Conservation (phyloP, 2,797 vertebrate genomes). For the Hafferia zeledoni region DNA sequence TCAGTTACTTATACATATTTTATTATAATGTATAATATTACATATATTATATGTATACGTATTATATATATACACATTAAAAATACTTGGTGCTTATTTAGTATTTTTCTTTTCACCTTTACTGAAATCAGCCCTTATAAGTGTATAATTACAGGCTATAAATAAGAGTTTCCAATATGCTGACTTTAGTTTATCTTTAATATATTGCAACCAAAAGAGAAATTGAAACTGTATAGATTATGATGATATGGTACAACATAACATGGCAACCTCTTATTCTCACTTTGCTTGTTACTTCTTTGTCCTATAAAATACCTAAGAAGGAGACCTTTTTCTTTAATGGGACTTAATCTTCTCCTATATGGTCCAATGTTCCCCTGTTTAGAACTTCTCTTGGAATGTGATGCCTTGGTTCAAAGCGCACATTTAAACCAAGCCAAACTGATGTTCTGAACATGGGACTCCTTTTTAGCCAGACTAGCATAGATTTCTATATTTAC, state of each 20-base stretch:
- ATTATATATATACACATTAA: not conserved
- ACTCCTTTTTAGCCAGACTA: not conserved
- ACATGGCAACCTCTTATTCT: not conserved
- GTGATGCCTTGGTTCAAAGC: not conserved
- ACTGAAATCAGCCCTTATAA: not conserved
- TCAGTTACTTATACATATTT: not conserved
- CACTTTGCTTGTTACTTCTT: not conserved
- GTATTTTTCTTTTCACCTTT: not conserved
- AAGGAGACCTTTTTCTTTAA: not conserved
- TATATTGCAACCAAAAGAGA: not conserved
- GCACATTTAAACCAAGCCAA: not conserved
- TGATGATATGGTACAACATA: not conserved
- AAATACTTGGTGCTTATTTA: not conserved
- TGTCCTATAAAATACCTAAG: not conserved
- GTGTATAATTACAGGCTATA: not conserved
- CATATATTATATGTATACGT: no score
- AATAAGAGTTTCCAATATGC: not conserved
- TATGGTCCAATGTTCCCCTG: not conserved
- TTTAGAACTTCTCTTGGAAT: not conserved
- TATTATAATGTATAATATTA: no score
- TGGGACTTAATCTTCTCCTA: not conserved
- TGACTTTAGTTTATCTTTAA: not conserved
- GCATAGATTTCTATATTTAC: not conserved
- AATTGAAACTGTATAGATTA: not conserved
- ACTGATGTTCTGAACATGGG: not conserved